These are phyloP conservation scores for Conus canariensis DNA, from an alignment of 2,888 invertebrate species.

Conservation along the genomic window DNA sequence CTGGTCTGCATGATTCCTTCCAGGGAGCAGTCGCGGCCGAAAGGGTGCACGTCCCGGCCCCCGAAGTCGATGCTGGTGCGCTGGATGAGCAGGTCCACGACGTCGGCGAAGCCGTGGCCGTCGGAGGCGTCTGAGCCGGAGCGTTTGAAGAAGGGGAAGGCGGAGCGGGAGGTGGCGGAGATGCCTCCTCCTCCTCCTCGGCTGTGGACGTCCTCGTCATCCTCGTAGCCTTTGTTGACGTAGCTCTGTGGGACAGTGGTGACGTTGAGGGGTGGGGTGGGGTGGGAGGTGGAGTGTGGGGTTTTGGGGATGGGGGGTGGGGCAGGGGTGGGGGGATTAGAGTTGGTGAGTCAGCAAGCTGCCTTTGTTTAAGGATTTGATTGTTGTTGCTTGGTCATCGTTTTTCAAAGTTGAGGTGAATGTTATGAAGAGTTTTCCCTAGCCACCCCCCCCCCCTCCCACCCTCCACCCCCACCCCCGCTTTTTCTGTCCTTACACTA, in stretches of 20 bases:
- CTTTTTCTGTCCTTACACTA: no score
- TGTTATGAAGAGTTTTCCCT: no score
- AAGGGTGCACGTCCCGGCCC: constrained; percentile 38
- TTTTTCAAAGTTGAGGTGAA: no score
- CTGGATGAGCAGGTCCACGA: constrained; percentile 40
- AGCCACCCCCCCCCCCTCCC: no score
- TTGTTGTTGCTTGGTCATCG: no score
- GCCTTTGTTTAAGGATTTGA: no score
- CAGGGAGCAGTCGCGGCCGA: constrained; percentile 38
- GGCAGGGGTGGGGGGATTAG: neutral
- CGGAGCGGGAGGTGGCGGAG: neutral
- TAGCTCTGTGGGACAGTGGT: neutral
- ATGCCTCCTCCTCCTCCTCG: neutral
- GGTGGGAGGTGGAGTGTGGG: neutral
- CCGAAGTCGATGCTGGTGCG: constrained; percentile 17
- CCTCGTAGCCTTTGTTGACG: constrained; percentile 32
- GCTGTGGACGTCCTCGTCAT: neutral
- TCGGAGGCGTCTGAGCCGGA: neutral
- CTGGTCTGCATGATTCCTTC: constrained; percentile 37
- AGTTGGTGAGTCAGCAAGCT: no score
- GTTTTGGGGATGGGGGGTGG: neutral
- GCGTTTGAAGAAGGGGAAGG: neutral
- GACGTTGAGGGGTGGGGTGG: neutral
- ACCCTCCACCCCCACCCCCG: no score
- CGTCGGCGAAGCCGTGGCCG: constrained; percentile 29